Evolutionary conservation across 2,888 invertebrate species (phyloP), one percentile per base, ranked within the genome.

Genomic region (Tetramorium bicarinatum): DNA sequence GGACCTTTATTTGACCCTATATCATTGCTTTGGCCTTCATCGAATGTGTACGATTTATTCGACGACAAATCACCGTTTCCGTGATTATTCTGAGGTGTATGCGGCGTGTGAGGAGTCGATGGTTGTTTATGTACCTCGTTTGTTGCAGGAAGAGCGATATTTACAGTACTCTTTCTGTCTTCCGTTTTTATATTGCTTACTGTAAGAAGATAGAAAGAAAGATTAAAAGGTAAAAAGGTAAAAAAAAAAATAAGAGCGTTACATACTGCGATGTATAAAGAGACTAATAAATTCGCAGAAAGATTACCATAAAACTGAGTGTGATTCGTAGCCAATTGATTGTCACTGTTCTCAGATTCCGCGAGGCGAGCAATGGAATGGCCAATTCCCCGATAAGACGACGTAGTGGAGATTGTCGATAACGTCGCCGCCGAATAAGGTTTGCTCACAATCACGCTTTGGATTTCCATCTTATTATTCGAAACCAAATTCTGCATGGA

Each of bases 371-470:
- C 92, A 72, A 94, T 93, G 52, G 94, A 92, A 87, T 94, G 94
- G 54, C 93, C 93, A 71, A 93, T 93, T 72, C 91, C 91, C 41
- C 93, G 92, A 13, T 94, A 93, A 92, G 91, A 91, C 47, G 94
- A 92, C 25, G 93, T 93, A 80, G 93, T 91, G n/a, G 94, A 93
- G 88, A 93, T 93, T 44, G 92, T 93, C 47, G 93, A 88, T 83
- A 92, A 67, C 15, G 66, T 1, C 47, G 66, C 90, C 13, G 93
- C 90, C 13, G 93, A 85, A 79, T 94, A 94, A 79, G 95, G 94
- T 92, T 96, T 96, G 90, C 95, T 96, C 76, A 96, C 96, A 88
- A 96, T 96, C 61, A 96, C 96, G 64, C 96, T 96, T 85, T 96
- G 96, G 38, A 95, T 93, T 79, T 95, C 94, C 76, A 92, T 92